These are phyloP conservation scores for Fabriciana adippe DNA, from an alignment of 2,888 invertebrate genomes.

Conservation along the genomic window DNA sequence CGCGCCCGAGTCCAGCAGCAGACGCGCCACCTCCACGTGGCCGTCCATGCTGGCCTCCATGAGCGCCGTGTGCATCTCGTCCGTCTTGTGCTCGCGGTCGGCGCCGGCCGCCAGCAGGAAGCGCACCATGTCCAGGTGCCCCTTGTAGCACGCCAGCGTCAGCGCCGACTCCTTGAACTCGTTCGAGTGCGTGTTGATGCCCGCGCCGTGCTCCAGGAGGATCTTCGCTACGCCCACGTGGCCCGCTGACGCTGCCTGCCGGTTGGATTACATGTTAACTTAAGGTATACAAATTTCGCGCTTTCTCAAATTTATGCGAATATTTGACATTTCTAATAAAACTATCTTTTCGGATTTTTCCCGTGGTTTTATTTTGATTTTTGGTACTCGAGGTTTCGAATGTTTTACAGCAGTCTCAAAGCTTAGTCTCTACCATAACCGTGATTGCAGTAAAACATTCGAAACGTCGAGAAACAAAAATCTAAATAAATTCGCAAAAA, in stretches of 20 bases:
- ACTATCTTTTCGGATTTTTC: too few relatives aligned
- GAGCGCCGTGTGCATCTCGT: constrained; percentile 99
- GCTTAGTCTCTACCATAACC: too few relatives aligned
- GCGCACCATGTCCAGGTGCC: constrained; percentile 98
- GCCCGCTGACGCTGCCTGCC: constrained; percentile 94
- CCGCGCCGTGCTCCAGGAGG: constrained; percentile 95
- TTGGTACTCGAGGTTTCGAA: too few relatives aligned
- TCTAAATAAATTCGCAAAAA: too few relatives aligned
- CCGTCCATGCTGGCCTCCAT: constrained; percentile 99
- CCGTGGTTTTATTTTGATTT: too few relatives aligned
- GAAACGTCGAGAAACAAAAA: too few relatives aligned
- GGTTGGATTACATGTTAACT: not conserved
- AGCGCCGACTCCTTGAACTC: constrained; percentile 99
- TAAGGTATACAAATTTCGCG: not conserved
- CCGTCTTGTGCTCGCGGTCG: constrained; percentile 98
- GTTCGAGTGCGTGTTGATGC: constrained; percentile 99
- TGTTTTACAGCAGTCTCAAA: too few relatives aligned
- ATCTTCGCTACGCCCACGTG: constrained; percentile 96
- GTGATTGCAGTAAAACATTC: too few relatives aligned
- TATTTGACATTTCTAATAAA: too few relatives aligned
- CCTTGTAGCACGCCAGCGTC: constrained; percentile 97
- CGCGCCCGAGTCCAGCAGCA: constrained; percentile 97
- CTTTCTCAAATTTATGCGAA: too few relatives aligned
- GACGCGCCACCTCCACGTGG: constrained; percentile 97
- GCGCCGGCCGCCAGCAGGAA: constrained; percentile 97